Base-by-base conservation (phyloP, 1,140 invertebrate species). In the Caerostris darwini region DNA sequence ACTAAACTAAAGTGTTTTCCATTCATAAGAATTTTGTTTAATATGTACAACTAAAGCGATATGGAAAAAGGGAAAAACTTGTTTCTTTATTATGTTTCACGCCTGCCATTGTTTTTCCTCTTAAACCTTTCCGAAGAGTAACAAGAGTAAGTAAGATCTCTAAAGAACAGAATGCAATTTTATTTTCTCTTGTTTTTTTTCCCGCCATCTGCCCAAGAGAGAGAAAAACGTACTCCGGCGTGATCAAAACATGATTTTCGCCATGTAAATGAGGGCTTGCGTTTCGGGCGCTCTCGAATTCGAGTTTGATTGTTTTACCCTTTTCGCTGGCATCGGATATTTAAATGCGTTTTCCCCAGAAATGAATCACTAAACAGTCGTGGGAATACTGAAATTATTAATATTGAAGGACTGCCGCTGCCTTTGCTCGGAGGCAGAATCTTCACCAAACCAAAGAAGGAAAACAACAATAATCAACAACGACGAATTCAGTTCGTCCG, bases 341-440 rank as follows among this genome's bases (percentile, higher is more conserved):
- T 85, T 85, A 85, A 85, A 85, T 58, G 19, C n/a, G 82, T 17
- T 85, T 58, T 57, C 54, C 54, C 54, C 17, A 58, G 57, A 58
- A 57, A 85, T 85, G 82, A 85, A 85, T 85, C 57, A 5, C 54
- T 85, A 85, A 85, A 85, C 19, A 85, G 82, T 19, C 56, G 0
- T 7, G 82, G 82, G 82, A 85, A 34, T 85, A 34, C 7, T 85
- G 17, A 57, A 85, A 85, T 59, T 85, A 85, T 58, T 85, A 85
- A 85, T 58, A 85, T 8, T 34, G 82, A 59, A 50, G 17, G 56
- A n/a, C 12, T 19, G 5, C 17, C 34, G 34, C 34, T 34, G 34
- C 2, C 34, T 83, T 56, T 14, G 34, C 71, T 54, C 53, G 5
- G 34, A 81, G 19, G 19, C 7, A 81, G 19, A 34, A 12, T n/a